Base-by-base conservation (phyloP, 2,888 invertebrate genomes). In the Nephrocerus scutellatus region DNA sequence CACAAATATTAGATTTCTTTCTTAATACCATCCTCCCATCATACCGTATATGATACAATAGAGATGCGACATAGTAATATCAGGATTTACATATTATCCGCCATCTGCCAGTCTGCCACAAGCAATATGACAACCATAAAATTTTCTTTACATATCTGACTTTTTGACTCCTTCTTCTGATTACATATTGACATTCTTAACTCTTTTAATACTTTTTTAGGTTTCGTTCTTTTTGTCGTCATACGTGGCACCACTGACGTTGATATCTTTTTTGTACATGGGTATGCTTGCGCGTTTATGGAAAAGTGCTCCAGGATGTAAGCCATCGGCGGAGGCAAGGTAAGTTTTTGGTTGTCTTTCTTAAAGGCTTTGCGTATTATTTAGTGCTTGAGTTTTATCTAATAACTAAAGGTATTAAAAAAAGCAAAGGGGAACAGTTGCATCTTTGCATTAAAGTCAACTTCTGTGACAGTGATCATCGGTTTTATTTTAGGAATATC, bases 221-320 rank as follows among this genome's bases (percentile, higher is more conserved):
- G 76, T 88, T 65, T 78, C 82, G 8, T 91, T 93, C 72, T 87
- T 92, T 64, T 71, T 85, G 46, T 84, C 87, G 42, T 89, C 90
- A 36, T 95, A 90, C 70, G 80, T 88, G 51, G 75, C 92, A 47
- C 95, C 95, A 2, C 70, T 95, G 68, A 78, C 83, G 33, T 72
- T 91, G 55, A 91, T 91, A 60, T 84, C 84, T 62, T 78, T 86
- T 46, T 74, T 95, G 50, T 95, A 95, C 66, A 80, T 90, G 68
- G 78, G 84, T 54, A 90, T 95, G 88, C 71, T 95, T 63, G 79
- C 82, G 54, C 76, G 89, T 52, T 72, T 95, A 52, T 89, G 93
- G 84, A 82, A 82, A 58, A 66, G 60, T 38, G 81, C 85, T 5
- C 83, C 85, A 1, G 85, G 85, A n/a, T 82, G 85, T 19, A 77